Base-by-base conservation (phyloP, 2,113 vertebrate species). In the Datnioides undecimradiatus region DNA sequence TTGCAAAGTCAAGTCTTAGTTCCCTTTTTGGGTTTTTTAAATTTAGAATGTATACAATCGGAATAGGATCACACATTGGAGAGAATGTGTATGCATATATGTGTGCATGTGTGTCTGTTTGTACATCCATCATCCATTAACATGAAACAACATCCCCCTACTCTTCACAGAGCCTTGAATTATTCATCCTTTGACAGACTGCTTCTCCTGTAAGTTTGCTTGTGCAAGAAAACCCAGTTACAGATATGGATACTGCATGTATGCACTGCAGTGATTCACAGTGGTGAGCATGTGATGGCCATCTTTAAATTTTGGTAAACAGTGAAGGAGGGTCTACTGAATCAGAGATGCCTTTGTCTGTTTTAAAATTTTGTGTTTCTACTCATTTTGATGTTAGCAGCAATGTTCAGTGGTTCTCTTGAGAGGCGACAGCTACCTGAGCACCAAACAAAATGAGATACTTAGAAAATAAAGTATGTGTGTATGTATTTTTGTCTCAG, bases 121-220 rank as follows among this genome's bases (percentile, higher is more conserved):
- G 3, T 31, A 17, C 25, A 13, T 23, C 13, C 57, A n/a, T n/a
- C 34, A 68, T 55, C 17, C 19, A 58, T n/a, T n/a, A n/a, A n/a
- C 66, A 55, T 84, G 59, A 81, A 59, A 73, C 46, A 68, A 67
- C n/a, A 29, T 17, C 73, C 33, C 59, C 65, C 71, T 19, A 16
- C 57, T 29, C 57, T 73, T 82, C 43, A 77, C 45, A 63, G 29
- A 48, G 2, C 45, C n/a, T 63, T 93, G 75, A 91, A 93, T 91
- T 83, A 93, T 92, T 92, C 76, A 91, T 93, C 73, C 86, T 80
- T 60, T 27, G 83, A 82, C 85, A 76, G 75, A 66, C 74, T 84
- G 71, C 74, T 46, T 79, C 83, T 41, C 59, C 86, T 78, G n/a
- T 63, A 45, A 64, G 45, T 67, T 21, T 36, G n/a, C 80, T 88